Base-by-base conservation (phyloP, 1,140 invertebrate species). In the Venustaconcha ellipsiformis region DNA sequence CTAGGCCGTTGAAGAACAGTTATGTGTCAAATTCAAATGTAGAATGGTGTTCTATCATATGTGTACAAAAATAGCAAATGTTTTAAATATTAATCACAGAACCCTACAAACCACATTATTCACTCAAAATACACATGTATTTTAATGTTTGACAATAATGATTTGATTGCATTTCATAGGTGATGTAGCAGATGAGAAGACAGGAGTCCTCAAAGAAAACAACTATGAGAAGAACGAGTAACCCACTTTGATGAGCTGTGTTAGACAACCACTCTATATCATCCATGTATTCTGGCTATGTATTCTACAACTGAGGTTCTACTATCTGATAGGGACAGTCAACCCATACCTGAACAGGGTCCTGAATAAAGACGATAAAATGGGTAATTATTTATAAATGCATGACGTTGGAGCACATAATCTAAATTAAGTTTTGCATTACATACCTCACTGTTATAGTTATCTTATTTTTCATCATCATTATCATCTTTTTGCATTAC, bases 271-370 rank as follows among this genome's bases (percentile, higher is more conserved):
- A 14, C 55, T 67, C 3, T 85, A 78, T 67, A 67, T 81, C 5
- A 72, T 78, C 17, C 83, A 85, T 55, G 78, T 81, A 14, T 37
- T 82, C 58, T 85, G 83, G 83, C 64, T 83, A 58, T 78, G 75
- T 57, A 56, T 85, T 57, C 75, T 85, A 18, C 83, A 85, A 63
- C 68, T 85, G 48, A 74, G 83, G 14, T 85, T 85, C 68, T 85
- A 80, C 58, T 83, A 73, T 64, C 72, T 82, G 48, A 64, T 85
- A n/a, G 82, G 78, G 12, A 81, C 82, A 14, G 70, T 83, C 55
- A 85, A 85, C 64, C 70, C 57, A 14, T 80, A 76, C 60, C 74
- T 85, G 11, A 80, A 74, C 26, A 23, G 60, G 8, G 6, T 83
- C 18, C 60, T 83, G 8, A 18, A 72, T 15, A 68, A 65, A 37